Evolutionary conservation across 2,888 invertebrate genomes (phyloP), one percentile per base, ranked within the genome.

Genomic region (Brassicogethes aeneus): DNA sequence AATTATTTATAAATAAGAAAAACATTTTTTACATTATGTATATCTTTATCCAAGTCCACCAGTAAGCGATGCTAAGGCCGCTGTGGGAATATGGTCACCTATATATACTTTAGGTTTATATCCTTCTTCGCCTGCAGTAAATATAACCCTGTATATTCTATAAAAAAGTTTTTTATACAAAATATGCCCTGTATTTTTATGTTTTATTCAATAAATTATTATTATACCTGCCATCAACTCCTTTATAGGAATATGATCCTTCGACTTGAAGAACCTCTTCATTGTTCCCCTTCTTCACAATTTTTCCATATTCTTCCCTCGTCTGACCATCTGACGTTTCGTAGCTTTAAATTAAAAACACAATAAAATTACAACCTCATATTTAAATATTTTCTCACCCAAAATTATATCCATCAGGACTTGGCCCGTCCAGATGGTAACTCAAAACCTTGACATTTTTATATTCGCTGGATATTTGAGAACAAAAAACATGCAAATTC

Each of bases 31-130:
- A n/a, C n/a, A n/a, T n/a, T n/a, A n/a, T n/a, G n/a, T n/a, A 29
- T 30, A 3, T n/a, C 13, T 37, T 30, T 37, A 37, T 10, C 37
- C 37, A 12, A 37, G n/a, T 30, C 37, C 37, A 2, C 37, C 37
- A 29, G 31, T 37, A n/a, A 37, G 15, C 7, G 37, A 29, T 5
- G 37, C 37, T 3, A 37, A 29, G 2, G 37, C 31, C 2, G 37
- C 37, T n/a, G 29, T 3, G 8, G 23, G 23, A 37, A 37, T 37
- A 17, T 3, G 15, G 5, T 3, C 8, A 29, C n/a, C 37, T 23
- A 23, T 23, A 10, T 23, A 2, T 17, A 36, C 12, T 17, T 36
- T 16, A 12, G 36, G 36, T 36, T n/a, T 17, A 17, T 17, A 36
- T 15, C 36, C 36, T 10, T 36, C 17, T 17, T 17, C 36, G 13